Conservation (phyloP, 2,113 vertebrate species). For the Rana temporaria region DNA sequence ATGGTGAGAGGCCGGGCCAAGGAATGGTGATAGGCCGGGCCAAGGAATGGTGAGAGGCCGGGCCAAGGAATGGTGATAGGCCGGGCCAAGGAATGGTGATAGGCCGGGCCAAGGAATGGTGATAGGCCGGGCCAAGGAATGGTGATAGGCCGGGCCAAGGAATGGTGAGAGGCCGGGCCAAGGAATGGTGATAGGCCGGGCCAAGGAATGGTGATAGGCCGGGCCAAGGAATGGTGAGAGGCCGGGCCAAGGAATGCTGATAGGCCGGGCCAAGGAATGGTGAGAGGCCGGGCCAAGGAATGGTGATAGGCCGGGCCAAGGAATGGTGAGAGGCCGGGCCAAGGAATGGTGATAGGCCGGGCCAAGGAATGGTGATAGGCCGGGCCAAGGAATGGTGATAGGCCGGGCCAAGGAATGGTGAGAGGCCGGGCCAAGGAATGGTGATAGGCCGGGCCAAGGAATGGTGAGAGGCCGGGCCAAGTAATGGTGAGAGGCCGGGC, state of each 20-base stretch:
- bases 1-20: conserved; percentile 14
- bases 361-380: conserved; percentile 1
- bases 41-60: conserved; percentile 19
- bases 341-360: conserved; percentile 7
- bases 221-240: too few relatives aligned
- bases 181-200: conserved; percentile 10
- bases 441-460: conserved; percentile 6
- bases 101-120: conserved; percentile 3
- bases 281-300: conserved; percentile 8
- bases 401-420: too few relatives aligned
- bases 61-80: conserved; percentile 5
- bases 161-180: conserved; percentile 15
- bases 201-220: too few relatives aligned
- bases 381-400: conserved; percentile 2
- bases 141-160: too few relatives aligned
- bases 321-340: conserved; percentile 15
- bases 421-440: conserved; percentile 3
- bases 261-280: too few relatives aligned
- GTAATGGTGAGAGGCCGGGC: conserved; percentile 15
- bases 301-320: too few relatives aligned
- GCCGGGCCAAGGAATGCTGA: background rate
- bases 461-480: conserved; percentile 14
- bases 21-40: too few relatives aligned
- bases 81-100: conserved; percentile 4
- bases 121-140: conserved; percentile 5